Evolutionary conservation across 30 jellyfish, hydroid and myxozoan genomes (phyloP).

Genomic region (Clytia hemisphaerica): DNA sequence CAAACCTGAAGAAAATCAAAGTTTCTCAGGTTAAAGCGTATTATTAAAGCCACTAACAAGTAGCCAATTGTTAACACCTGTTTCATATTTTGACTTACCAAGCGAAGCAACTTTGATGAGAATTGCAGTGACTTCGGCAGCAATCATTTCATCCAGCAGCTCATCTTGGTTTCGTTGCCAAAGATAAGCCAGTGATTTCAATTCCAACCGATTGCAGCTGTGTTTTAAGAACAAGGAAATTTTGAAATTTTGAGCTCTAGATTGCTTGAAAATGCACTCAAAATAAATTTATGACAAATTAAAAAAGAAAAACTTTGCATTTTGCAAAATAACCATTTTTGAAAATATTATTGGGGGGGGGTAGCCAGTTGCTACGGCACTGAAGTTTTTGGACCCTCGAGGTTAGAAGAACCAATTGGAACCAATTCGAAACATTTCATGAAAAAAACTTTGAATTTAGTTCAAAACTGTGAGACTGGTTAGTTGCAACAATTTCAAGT

Average conservation of each 20-base stretch:
- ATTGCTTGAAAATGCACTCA: too few species aligned
- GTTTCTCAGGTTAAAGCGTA: background rate
- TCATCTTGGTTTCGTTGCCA: slow-evolving; percentile 87
- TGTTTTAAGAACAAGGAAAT: too few species aligned
- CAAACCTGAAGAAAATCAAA: slow-evolving; percentile 43
- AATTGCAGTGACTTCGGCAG: slow-evolving; percentile 58
- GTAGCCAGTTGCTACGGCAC: too few species aligned
- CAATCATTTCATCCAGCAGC: slow-evolving; percentile 76
- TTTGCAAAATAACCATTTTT: too few species aligned
- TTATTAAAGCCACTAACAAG: background rate
- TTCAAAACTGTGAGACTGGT: too few species aligned
- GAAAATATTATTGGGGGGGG: too few species aligned
- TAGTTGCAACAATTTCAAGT: background rate
- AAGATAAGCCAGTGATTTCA: slow-evolving; percentile 54
- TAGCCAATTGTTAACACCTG: too few species aligned
- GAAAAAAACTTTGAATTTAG: too few species aligned
- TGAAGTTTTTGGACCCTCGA: background rate
- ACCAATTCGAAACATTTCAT: background rate
- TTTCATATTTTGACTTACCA: too few species aligned
- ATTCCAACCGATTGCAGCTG: slow-evolving; percentile 69
- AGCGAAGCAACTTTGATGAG: slow-evolving; percentile 84
- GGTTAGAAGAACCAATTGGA: background rate
- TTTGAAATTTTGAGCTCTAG: background rate
- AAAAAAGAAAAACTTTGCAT: too few species aligned
- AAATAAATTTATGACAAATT: background rate